phyloP scores from a whole-genome alignment of 2,113 vertebrate species.

The Pteropus alecto region DNA sequence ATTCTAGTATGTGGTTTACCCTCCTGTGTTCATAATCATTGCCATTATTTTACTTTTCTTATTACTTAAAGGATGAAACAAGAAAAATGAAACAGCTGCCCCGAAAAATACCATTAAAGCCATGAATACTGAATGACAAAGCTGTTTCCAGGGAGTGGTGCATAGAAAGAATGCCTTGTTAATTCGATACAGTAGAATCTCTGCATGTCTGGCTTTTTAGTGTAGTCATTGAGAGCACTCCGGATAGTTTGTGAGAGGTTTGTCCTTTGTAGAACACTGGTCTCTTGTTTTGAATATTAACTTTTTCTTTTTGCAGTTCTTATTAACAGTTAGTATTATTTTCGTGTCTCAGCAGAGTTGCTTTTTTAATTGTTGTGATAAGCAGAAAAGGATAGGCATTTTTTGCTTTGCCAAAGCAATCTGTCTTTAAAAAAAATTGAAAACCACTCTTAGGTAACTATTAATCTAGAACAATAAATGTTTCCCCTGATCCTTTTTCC shows the following conservation, averaged over 20 bases:
- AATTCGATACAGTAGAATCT: not conserved
- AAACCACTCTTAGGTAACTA: not conserved
- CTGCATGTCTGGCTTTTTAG: not conserved
- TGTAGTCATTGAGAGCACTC: not conserved
- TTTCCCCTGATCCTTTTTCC: not conserved
- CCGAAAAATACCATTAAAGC: not conserved
- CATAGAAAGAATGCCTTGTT: constrained; percentile 45
- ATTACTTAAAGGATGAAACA: constrained; percentile 1
- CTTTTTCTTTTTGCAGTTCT: constrained; percentile 28
- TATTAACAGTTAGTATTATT: not conserved
- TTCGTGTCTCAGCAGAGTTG: not conserved
- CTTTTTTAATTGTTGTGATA: constrained; percentile 32
- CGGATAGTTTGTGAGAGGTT: constrained; percentile 11
- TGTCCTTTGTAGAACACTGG: constrained; percentile 6
- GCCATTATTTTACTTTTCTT: not conserved
- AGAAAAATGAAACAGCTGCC: not conserved
- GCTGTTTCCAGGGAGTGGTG: not conserved
- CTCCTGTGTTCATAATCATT: constrained; percentile 2
- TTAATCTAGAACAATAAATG: not conserved
- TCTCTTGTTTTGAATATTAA: constrained; percentile 25
- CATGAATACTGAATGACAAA: not conserved
- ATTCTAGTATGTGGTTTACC: not conserved
- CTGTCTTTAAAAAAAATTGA: not conserved
- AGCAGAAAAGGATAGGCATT: not conserved
- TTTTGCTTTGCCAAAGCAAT: constrained; percentile 19